Evolutionary conservation across 2,888 invertebrate species (phyloP), one percentile per base, ranked within the genome.

Genomic region (Buathra laborator): DNA sequence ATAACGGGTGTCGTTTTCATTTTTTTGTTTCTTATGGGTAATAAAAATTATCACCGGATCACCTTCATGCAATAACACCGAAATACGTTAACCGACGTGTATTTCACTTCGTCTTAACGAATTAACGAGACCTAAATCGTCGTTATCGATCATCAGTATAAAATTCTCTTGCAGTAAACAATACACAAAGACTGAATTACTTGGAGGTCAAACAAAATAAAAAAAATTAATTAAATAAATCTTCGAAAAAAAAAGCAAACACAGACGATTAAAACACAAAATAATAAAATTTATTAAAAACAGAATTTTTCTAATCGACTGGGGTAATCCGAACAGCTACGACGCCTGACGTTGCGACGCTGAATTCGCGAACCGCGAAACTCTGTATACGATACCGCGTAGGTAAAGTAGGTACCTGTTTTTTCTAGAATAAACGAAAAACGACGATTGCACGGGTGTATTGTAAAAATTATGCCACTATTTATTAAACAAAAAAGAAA

Each of bases 381-480:
- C 89, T 90, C 91, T 92, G 93, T 93, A 93, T 94, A 93, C 93
- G 93, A 93, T 93, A 93, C 93, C 93, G 93, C 89, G 93, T 94
- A 93, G 93, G 93, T 93, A 93, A 93, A 93, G 92, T 93, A 94
- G 93, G 93, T 93, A 94, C 93, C 93, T 94, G 93, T 93, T 89
- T 88, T 90, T 88, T 89, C 89, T 88, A 90, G 90, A 90, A 87
- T 90, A 91, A 91, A 87, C 87, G 87, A 59, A 44, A 82, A 82
- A 72, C 16, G 51, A 43, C 72, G n/a, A 71, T 90, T 90, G 91
- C 70, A 75, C 91, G 89, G 90, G 90, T 89, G 87, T 89, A 81
- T 84, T 81, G 74, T 79, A 53, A 81, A 84, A 77, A 76, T 90
- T 90, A 90, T 91, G 90, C 89, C 88, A 90, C 90, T 92, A 92